Evolutionary conservation across 2,888 invertebrate species (phyloP).

Genomic region (Orthosia gothica): DNA sequence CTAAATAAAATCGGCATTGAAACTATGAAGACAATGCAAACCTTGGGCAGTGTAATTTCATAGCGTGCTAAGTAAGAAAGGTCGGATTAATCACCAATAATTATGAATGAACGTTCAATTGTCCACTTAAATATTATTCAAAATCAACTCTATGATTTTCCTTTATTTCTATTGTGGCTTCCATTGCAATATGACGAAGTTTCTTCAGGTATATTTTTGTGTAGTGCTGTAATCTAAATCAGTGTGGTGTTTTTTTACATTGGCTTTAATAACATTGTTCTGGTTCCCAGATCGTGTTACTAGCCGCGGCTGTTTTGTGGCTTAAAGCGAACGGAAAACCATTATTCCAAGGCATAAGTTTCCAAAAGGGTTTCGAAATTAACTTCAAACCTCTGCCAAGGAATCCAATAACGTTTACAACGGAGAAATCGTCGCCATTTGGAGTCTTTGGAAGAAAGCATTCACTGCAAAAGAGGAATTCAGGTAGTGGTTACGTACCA

Average conservation of each 20-base stretch:
- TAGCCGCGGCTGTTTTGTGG: conserved; percentile 38
- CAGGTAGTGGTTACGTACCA: conserved; percentile 20
- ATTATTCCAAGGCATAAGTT: conserved; percentile 68
- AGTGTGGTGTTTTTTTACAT: conserved; percentile 1
- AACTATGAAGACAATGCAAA: conserved; percentile 61
- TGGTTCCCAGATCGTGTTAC: conserved; percentile 56
- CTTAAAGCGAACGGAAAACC: conserved; percentile 27
- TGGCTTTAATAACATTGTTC: conserved; percentile 15
- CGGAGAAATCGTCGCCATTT: conserved; percentile 79
- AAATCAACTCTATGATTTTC: conserved; percentile 49
- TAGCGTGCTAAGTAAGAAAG: conserved; percentile 59
- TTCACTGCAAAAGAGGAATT: conserved; percentile 66
- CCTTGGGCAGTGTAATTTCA: conserved; percentile 55
- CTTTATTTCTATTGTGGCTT: conserved; percentile 58
- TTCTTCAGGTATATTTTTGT: conserved; percentile 57
- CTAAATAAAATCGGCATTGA: conserved; percentile 49
- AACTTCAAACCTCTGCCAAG: conserved; percentile 74
- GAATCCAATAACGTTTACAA: conserved; percentile 75
- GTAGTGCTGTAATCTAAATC: conserved; percentile 13
- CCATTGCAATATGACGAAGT: conserved; percentile 65
- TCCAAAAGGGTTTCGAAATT: conserved; percentile 77
- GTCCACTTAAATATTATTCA: conserved; percentile 48
- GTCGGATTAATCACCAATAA: conserved; percentile 41
- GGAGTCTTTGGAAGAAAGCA: conserved; percentile 71
- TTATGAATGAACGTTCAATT: conserved; percentile 46